Conservation (phyloP, 2,888 invertebrate genomes). For the Plusia festucae region DNA sequence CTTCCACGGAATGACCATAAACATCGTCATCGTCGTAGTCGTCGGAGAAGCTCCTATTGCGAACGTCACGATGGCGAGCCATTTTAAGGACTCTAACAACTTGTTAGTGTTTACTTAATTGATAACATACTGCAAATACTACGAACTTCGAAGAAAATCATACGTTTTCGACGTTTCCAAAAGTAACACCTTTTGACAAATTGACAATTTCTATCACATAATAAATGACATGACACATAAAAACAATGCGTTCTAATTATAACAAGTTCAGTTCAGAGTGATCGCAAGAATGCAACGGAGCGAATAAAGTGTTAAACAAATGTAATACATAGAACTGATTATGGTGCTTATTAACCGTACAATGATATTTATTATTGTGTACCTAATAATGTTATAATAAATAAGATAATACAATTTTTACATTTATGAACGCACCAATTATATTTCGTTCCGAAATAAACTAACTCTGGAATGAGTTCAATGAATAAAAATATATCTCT, state of each 20-base stretch:
- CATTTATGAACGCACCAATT: too few relatives aligned
- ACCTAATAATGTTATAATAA: too few relatives aligned
- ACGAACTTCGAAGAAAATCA: conserved; percentile 33
- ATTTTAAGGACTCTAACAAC: conserved; percentile 80
- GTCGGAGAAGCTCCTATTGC: conserved; percentile 95
- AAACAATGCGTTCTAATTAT: conserved; percentile 32
- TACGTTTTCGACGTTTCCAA: conserved; percentile 60
- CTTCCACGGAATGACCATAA: conserved; percentile 98
- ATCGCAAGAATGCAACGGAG: neutral
- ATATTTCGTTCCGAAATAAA: too few relatives aligned
- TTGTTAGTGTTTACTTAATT: conserved; percentile 25
- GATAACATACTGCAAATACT: conserved; percentile 36
- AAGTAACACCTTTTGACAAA: conserved; percentile 50
- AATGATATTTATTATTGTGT: too few relatives aligned
- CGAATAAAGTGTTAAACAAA: too few relatives aligned
- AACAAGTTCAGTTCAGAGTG: neutral
- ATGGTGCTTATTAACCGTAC: too few relatives aligned
- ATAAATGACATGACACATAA: conserved; percentile 19
- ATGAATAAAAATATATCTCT: too few relatives aligned
- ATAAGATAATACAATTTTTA: too few relatives aligned
- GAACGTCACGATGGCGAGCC: conserved; percentile 96
- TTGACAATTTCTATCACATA: conserved; percentile 38
- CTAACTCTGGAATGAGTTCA: too few relatives aligned
- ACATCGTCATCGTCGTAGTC: conserved; percentile 98
- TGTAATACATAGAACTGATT: too few relatives aligned